These are phyloP conservation scores for Macrosiphum euphorbiae DNA, from an alignment of 2,888 invertebrate genomes.

Conservation along the genomic window DNA sequence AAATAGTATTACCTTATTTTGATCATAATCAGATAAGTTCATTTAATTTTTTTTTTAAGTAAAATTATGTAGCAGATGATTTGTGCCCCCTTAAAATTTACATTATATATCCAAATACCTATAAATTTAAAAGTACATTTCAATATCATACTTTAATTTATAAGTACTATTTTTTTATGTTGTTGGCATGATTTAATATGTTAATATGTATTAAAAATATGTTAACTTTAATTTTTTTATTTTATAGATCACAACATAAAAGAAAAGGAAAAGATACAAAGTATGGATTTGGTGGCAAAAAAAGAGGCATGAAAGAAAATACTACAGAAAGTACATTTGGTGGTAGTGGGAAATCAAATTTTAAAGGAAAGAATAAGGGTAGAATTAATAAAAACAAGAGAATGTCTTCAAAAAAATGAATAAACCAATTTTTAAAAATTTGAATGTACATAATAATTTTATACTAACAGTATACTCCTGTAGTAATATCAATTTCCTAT, in stretches of 20 bases:
- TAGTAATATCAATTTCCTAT: not conserved
- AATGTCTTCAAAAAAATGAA: conserved; percentile 50
- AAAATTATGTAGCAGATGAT: not conserved
- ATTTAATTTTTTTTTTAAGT: not conserved
- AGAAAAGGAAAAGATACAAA: conserved; percentile 83
- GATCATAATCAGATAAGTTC: not conserved
- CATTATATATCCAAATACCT: not conserved
- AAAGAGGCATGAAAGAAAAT: conserved; percentile 89
- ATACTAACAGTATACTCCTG: not conserved
- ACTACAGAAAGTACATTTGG: conserved; percentile 84
- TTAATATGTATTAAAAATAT: conserved; percentile 4
- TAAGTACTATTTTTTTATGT: not conserved
- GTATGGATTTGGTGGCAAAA: conserved; percentile 96
- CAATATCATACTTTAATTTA: not conserved
- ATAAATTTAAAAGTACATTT: not conserved
- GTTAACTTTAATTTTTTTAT: not conserved
- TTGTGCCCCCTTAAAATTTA: not conserved
- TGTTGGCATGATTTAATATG: not conserved
- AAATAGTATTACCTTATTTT: not conserved
- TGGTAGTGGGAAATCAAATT: conserved; percentile 62
- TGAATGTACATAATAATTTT: not conserved
- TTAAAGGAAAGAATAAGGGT: conserved; percentile 50
- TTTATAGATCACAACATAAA: conserved; percentile 69
- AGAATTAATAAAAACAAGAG: conserved; percentile 55
- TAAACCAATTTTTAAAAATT: conserved; percentile 7